Conservation (phyloP, 1,140 invertebrate species). For the Melanaphis sacchari region DNA sequence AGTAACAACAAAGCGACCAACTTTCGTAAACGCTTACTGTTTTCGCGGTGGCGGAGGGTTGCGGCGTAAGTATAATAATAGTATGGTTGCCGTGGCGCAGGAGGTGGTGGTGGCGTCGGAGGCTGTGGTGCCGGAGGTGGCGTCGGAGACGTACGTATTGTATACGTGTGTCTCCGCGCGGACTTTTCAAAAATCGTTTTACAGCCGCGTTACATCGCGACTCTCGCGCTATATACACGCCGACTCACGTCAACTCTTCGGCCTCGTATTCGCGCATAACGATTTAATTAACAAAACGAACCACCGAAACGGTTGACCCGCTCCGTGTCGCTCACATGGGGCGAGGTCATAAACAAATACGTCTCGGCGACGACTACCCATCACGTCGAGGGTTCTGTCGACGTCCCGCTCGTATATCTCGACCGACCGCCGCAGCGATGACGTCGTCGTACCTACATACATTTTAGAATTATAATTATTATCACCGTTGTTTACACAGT, state of each 20-base stretch:
- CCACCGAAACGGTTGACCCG: not conserved
- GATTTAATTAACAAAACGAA: constrained; percentile 32
- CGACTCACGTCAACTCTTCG: not conserved
- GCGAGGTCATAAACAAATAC: constrained; percentile 3
- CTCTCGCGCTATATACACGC: not conserved
- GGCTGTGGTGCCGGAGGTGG: too few relatives aligned
- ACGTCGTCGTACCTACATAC: not conserved
- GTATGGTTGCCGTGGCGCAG: too few relatives aligned
- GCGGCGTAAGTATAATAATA: too few relatives aligned
- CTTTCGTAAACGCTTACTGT: constrained; percentile 10
- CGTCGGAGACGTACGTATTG: not conserved
- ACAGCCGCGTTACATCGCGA: too few relatives aligned
- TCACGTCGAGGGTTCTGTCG: not conserved
- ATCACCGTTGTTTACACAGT: not conserved
- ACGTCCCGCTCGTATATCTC: not conserved
- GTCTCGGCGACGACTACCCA: not conserved
- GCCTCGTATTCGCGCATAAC: not conserved
- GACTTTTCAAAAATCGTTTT: not conserved
- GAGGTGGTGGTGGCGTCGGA: too few relatives aligned
- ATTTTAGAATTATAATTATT: too few relatives aligned
- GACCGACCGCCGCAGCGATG: not conserved
- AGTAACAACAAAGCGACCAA: constrained; percentile 7
- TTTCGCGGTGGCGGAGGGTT: not conserved
- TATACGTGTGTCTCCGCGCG: not conserved
- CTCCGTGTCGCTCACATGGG: not conserved